Base-by-base conservation (phyloP, 2,113 vertebrate species). In the Corythaeola cristata region DNA sequence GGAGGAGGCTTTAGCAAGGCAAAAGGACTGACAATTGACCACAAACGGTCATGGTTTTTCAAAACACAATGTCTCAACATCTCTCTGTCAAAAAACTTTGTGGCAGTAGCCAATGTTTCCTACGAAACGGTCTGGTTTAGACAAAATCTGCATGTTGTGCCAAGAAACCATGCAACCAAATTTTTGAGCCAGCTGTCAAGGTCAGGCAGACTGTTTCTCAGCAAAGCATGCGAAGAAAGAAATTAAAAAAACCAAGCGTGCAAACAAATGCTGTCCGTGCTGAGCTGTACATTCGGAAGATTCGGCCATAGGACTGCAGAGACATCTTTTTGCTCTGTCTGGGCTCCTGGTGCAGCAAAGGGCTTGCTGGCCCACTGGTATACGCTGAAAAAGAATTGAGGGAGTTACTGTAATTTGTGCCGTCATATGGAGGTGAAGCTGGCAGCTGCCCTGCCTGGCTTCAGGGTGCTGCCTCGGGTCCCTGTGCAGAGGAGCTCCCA, bases 131-230 rank as follows among this genome's bases (percentile, higher is more conserved):
- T 23, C 58, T 63, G 63, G 23, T 91, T 80, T 45, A 88, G 67
- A 95, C 44, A 88, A 93, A 94, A 80, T 71, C 69, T 90, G 39
- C 39, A 62, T 0, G 1, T 66, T 93, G 44, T 84, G 68, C 93
- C 77, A 93, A 91, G 82, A 93, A 91, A 88, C 18, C 5, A 9
- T 45, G 69, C 67, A 80, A 85, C 49, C 68, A 86, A 90, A 88
- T 60, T 93, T 93, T 94, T 95, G 58, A 94, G 47, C 66, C 76
- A 94, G 73, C 69, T 92, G 83, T 75, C 76, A 95, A 94, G 96
- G 73, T 96, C 83, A 86, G 80, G 68, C 90, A 86, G 35, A 37
- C 66, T 75, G 77, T 78, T 97, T 93, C 73, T 68, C 86, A 92
- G 69, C 33, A 62, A 93, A 89, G 9, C 26, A 26, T 58, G 35